Evolutionary conservation across 2,113 vertebrate species (phyloP), one percentile per base, ranked within the genome.

Genomic region (Pluvianellus socialis): DNA sequence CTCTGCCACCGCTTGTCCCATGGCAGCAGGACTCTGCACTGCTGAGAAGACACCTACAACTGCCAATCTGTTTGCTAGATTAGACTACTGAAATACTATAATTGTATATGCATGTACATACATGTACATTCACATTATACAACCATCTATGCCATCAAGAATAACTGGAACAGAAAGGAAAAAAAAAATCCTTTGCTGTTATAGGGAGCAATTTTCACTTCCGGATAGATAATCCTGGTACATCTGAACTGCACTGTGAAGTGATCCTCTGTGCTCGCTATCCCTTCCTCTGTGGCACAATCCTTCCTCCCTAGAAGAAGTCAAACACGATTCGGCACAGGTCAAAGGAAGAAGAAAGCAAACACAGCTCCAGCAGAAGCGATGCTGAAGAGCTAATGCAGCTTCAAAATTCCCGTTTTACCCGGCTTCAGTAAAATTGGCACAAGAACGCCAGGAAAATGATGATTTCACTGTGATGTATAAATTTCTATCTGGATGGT

Each of bases 331-430:
- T 85, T 81, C 70, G 42, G 24, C 61, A 71, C 38, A 77, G 85
- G 63, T 44, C 59, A 96, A 70, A 90, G 32, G 40, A 92, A 65
- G 53, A 56, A 79, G 58, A 47, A 83, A 93, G 49, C 16, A 89
- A 90, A 77, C 20, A 70, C 32, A 88, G 18, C 45, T 55, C 45
- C 33, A 59, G 45, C 38, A 80, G 65, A 67, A 86, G 18, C 10
- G 38, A 86, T 5, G 1, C n/a, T 75, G 33, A 94, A 81, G 55
- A 74, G 47, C 50, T 63, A 80, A 89, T 10, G 55, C 9, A 53
- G 21, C 35, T 81, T 80, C 59, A 86, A 80, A 79, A 59, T 50
- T 66, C n/a, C 42, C 32, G 62, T 58, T 88, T 62, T 71, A 81
- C 15, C 14, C 3, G 1, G 26, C 66, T 85, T 66, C 0, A 0